phyloP scores from a whole-genome alignment of 2,113 vertebrate genomes.

The Vidua chalybeata region DNA sequence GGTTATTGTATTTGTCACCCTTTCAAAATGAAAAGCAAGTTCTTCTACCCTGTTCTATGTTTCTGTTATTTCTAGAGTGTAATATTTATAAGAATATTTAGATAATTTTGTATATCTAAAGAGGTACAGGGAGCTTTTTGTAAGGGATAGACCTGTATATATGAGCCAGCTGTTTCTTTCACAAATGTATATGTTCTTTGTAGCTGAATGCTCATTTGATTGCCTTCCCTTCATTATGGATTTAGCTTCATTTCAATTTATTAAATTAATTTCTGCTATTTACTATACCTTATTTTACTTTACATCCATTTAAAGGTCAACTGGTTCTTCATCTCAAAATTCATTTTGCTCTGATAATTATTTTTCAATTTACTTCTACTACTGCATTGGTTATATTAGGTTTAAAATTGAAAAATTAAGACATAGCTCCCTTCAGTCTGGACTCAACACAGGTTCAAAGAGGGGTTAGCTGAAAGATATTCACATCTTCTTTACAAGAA shows the following conservation, averaged over 20 bases:
- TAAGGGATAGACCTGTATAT: neutral
- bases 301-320: neutral
- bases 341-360: neutral
- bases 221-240: neutral
- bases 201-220: neutral
- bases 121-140: neutral
- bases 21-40: neutral
- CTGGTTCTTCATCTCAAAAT: neutral
- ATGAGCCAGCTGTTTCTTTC: neutral
- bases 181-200: neutral
- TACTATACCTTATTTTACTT: neutral
- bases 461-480: neutral
- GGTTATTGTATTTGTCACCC: neutral
- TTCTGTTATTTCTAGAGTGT: neutral
- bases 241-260: neutral
- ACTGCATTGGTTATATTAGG: neutral
- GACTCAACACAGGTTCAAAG: neutral
- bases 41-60: neutral
- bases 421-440: neutral
- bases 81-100: neutral
- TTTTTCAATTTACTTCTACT: neutral
- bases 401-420: neutral
- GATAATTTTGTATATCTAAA: neutral
- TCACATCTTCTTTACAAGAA: neutral
- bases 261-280: constrained; percentile 1